These are phyloP conservation scores for Himalopsyche anomala DNA, from an alignment of 2,888 invertebrate species.

Conservation along the genomic window DNA sequence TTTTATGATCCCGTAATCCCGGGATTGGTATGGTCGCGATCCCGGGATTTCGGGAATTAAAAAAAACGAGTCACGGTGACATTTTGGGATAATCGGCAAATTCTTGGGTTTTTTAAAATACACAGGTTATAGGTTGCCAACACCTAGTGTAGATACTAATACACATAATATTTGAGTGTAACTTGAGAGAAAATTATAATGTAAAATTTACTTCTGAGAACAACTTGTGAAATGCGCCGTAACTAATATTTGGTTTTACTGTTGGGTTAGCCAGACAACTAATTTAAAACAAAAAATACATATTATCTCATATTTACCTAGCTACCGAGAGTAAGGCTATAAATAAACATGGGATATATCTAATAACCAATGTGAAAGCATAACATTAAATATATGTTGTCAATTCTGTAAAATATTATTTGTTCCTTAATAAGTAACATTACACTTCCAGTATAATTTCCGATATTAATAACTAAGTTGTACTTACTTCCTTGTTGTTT, in stretches of 20 bases:
- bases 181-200: background rate
- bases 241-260: background rate
- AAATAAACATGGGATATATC: background rate
- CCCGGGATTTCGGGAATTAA: too few species aligned
- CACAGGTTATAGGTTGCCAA: background rate
- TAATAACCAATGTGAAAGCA: background rate
- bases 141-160: background rate
- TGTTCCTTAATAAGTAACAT: background rate
- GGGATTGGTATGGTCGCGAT: too few species aligned
- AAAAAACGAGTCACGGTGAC: too few species aligned
- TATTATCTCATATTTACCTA: conserved; percentile 9
- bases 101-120: too few species aligned
- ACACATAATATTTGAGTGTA: background rate
- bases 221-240: background rate
- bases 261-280: background rate
- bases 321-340: background rate
- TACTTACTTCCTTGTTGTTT: background rate
- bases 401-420: background rate
- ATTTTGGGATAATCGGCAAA: too few species aligned
- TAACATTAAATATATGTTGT: background rate
- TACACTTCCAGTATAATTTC: background rate
- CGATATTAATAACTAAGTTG: background rate
- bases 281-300: background rate
- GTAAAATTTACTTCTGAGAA: background rate
- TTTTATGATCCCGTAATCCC: too few species aligned